Evolutionary conservation across 2,797 vertebrate species (phyloP).

Genomic region (Psittacula derbiana): DNA sequence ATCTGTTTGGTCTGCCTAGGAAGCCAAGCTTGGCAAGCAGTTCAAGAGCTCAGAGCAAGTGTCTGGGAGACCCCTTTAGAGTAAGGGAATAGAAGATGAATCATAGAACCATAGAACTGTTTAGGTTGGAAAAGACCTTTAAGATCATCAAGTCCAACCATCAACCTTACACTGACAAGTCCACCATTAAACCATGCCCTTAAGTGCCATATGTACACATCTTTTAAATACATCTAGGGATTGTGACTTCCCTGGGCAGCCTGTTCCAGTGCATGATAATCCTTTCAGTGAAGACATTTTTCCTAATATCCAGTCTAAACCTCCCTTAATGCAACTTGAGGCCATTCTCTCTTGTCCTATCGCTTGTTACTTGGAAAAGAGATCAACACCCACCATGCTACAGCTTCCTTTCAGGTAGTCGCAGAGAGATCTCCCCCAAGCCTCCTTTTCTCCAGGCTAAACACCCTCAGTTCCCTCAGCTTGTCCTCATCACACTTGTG

Average conservation of each 20-base stretch:
- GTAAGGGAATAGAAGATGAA: not conserved
- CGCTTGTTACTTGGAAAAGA: not conserved
- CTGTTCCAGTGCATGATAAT: not conserved
- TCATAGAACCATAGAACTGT: not conserved
- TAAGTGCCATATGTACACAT: not conserved
- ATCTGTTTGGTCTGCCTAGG: not conserved
- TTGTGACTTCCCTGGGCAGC: not conserved
- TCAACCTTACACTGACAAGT: not conserved
- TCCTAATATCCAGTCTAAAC: not conserved
- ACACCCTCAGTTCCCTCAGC: not conserved
- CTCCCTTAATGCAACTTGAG: not conserved
- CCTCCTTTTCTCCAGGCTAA: not conserved
- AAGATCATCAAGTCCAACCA: not conserved
- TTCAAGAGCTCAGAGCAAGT: not conserved
- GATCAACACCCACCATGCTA: not conserved
- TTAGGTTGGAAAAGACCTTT: not conserved
- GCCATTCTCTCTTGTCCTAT: not conserved
- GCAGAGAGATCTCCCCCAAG: not conserved
- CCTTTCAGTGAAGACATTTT: not conserved
- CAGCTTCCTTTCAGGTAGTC: not conserved
- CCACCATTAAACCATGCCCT: not conserved
- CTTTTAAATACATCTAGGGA: not conserved
- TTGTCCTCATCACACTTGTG: no score
- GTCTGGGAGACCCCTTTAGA: fast-evolving
- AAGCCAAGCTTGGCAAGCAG: not conserved